These are phyloP conservation scores for Pteropus rufus DNA, from an alignment of 2,797 vertebrate genomes.

Conservation along the genomic window DNA sequence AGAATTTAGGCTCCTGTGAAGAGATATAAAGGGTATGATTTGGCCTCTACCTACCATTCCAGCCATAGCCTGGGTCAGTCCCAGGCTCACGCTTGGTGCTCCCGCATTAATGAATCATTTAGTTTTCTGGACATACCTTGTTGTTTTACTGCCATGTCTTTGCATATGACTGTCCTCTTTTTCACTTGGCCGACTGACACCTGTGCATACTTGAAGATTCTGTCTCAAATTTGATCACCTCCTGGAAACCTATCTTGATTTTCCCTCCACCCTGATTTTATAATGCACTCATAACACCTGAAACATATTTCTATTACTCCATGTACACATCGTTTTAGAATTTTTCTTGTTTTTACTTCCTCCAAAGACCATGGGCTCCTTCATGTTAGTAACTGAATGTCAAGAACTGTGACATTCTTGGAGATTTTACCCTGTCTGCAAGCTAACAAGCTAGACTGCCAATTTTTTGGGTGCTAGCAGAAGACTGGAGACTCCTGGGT, in stretches of 20 bases:
- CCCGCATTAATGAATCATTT: neutral
- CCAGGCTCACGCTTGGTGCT: neutral
- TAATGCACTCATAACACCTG: neutral
- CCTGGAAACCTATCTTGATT: neutral
- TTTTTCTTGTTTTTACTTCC: neutral
- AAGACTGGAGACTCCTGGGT: neutral
- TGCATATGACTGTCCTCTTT: neutral
- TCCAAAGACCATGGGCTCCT: neutral
- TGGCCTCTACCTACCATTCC: neutral
- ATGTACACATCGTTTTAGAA: neutral
- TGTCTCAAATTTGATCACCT: neutral
- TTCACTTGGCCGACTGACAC: neutral
- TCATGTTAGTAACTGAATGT: neutral
- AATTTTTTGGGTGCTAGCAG: neutral
- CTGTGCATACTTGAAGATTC: neutral
- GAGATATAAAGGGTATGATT: neutral
- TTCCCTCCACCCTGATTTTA: neutral
- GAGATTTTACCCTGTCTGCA: neutral
- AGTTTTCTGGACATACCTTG: neutral
- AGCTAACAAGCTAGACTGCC: neutral
- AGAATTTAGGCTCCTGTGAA: neutral
- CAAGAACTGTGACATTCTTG: neutral
- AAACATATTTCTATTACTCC: neutral
- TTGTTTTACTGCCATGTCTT: neutral
- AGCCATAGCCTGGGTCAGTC: neutral